Evolutionary conservation across 2,888 invertebrate species (phyloP).

Genomic region (Melieria crassipennis): DNA sequence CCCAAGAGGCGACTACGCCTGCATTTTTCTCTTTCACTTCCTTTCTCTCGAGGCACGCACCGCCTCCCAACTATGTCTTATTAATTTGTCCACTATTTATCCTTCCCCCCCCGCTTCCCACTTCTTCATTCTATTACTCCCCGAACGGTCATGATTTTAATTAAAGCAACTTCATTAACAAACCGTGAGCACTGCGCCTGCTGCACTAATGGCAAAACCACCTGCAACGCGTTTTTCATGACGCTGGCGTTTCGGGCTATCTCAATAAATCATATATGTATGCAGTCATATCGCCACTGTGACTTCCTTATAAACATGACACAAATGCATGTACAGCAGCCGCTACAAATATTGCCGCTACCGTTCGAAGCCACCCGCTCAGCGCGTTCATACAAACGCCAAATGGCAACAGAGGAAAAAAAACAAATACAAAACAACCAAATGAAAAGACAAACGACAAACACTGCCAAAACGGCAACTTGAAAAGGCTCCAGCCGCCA

Average conservation of each 20-base stretch:
- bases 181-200: too few relatives aligned
- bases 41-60: too few relatives aligned
- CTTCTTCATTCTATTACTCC: too few relatives aligned
- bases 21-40: too few relatives aligned
- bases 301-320: conserved; percentile 25
- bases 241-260: conserved; percentile 21
- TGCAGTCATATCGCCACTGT: not conserved
- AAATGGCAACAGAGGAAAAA: conserved; percentile 14
- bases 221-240: too few relatives aligned
- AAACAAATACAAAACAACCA: not conserved
- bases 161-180: too few relatives aligned
- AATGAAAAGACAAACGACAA: not conserved
- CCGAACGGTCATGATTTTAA: too few relatives aligned
- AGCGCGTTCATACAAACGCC: not conserved
- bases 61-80: too few relatives aligned
- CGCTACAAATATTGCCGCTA: conserved; percentile 22
- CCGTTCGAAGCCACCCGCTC: conserved; percentile 30
- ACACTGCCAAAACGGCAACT: conserved; percentile 22
- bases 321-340: not conserved
- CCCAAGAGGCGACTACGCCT: too few relatives aligned
- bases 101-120: too few relatives aligned
- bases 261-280: conserved; percentile 25
- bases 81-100: too few relatives aligned
- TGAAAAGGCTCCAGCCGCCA: conserved; percentile 18
- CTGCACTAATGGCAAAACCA: too few relatives aligned